Evolutionary conservation across 2,888 invertebrate genomes (phyloP).

Genomic region (Nomada hirtipes): DNA sequence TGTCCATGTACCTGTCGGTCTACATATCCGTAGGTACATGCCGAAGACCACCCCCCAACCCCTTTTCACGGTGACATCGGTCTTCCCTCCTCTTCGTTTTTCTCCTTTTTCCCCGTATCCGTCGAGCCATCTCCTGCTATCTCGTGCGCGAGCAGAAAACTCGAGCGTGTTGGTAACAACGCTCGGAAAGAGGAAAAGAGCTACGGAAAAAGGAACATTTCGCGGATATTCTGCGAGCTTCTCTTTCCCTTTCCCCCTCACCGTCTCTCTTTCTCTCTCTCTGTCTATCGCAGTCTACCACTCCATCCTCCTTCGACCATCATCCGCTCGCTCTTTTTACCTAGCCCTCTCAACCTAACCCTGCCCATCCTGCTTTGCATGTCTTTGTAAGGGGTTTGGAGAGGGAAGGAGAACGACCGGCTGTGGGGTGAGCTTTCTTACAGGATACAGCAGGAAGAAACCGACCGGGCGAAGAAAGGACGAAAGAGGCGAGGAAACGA

Average conservation of each 20-base stretch:
- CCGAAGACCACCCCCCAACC: conserved; percentile 63
- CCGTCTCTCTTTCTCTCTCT: conserved; percentile 12
- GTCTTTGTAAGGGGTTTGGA: conserved; percentile 62
- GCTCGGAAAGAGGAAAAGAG: conserved; percentile 64
- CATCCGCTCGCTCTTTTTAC: conserved; percentile 2
- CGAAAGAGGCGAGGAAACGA: conserved; percentile 38
- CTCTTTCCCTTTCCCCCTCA: not conserved
- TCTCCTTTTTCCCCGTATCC: conserved; percentile 50
- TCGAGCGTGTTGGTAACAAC: conserved; percentile 70
- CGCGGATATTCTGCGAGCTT: conserved; percentile 41
- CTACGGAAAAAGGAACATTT: conserved; percentile 69
- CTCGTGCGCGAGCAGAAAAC: conserved; percentile 57
- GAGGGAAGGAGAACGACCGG: not conserved
- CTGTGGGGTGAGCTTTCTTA: conserved; percentile 63
- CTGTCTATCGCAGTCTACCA: conserved; percentile 1
- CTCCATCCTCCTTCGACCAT: conserved; percentile 1
- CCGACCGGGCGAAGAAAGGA: conserved; percentile 40
- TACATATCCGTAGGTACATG: conserved; percentile 62
- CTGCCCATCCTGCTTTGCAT: conserved; percentile 71
- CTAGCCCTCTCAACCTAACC: conserved; percentile 30
- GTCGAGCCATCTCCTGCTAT: conserved; percentile 60
- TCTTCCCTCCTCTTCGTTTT: conserved; percentile 40
- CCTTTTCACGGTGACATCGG: conserved; percentile 58
- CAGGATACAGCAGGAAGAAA: conserved; percentile 64
- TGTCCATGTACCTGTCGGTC: conserved; percentile 65